Base-by-base conservation (phyloP, 1,140 invertebrate species). In the Paralvinella palmiformis region DNA sequence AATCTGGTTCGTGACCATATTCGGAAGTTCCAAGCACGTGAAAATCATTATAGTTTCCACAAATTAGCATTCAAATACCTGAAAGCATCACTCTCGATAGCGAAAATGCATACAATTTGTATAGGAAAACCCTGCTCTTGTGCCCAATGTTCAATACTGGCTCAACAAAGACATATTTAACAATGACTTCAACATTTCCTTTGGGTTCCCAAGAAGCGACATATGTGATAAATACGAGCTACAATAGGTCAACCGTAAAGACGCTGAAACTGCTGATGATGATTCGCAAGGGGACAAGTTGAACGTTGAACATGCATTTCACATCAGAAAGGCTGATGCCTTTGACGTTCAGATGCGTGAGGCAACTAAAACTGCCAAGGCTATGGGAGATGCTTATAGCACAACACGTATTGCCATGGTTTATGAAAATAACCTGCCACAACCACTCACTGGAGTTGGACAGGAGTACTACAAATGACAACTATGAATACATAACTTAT, bases 341-440 rank as follows among this genome's bases (percentile, higher is more conserved):
- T 48, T 48, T 24, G 3, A 48, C 3, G 27, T 48, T n/a, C 45
- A 48, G 45, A n/a, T 48, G 20, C 5, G 20, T 48, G 45, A 48
- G 45, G 27, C 3, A n/a, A 48, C 45, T 22, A 24, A 48, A 24
- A 24, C 20, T 22, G 45, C n/a, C 45, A 48, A 48, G 27, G 45
- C n/a, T n/a, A n/a, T n/a, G n/a, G n/a, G n/a, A n/a, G 45, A 48
- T 48, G 45, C 27, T 22, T 48, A 24, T 48, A 24, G 27, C 45
- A 48, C 45, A 24, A 13, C 45, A 24, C n/a, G 20, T n/a, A 22
- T n/a, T 48, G 15, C 3, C 27, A 13, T 15, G 45, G 45, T 22
- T 24, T 48, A 48, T 48, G n/a, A 48, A 24, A 48, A 48, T n/a
- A 48, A 48, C 45, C 27, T 48, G 45, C 45, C 45, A 48, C 45